phyloP scores from a whole-genome alignment of 1,140 invertebrate species.

The Drosophila hydei region DNA sequence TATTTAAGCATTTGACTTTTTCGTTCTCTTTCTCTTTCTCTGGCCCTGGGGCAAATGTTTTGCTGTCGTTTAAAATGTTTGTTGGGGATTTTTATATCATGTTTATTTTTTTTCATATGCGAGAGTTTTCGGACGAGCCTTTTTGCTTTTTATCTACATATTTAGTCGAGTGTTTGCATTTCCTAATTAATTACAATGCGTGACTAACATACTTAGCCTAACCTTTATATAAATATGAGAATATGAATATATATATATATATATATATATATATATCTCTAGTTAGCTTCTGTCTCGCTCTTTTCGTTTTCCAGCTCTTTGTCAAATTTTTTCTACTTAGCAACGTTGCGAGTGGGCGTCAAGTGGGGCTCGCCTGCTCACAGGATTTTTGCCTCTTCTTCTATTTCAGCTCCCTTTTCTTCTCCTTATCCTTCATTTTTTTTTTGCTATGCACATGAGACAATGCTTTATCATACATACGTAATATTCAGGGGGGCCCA shows the following conservation, averaged over 20 bases:
- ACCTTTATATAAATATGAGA: slow-evolving; percentile 24
- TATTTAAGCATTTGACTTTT: slow-evolving; percentile 13
- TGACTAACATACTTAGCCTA: slow-evolving; percentile 62
- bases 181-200: slow-evolving; percentile 77
- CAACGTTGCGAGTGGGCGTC: slow-evolving; percentile 31
- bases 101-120: neutral
- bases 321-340: slow-evolving; percentile 66
- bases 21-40: neutral
- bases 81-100: slow-evolving; percentile 22
- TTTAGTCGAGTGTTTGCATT: slow-evolving; percentile 73
- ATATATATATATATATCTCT: slow-evolving; percentile 23
- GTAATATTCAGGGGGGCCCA: slow-evolving; percentile 6
- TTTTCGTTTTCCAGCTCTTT: neutral
- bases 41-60: neutral
- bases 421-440: no score
- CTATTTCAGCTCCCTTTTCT: slow-evolving; percentile 18
- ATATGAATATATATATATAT: slow-evolving; percentile 2
- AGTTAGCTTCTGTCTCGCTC: neutral
- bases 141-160: slow-evolving; percentile 49
- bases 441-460: slow-evolving; percentile 66
- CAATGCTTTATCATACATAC: slow-evolving; percentile 68
- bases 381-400: slow-evolving; percentile 54
- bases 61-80: slow-evolving; percentile 33
- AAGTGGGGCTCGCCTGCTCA: slow-evolving; percentile 9
- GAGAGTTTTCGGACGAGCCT: slow-evolving; percentile 43